These are phyloP conservation scores for Trichopoda pennipes DNA, from an alignment of 2,888 invertebrate genomes.

Conservation along the genomic window DNA sequence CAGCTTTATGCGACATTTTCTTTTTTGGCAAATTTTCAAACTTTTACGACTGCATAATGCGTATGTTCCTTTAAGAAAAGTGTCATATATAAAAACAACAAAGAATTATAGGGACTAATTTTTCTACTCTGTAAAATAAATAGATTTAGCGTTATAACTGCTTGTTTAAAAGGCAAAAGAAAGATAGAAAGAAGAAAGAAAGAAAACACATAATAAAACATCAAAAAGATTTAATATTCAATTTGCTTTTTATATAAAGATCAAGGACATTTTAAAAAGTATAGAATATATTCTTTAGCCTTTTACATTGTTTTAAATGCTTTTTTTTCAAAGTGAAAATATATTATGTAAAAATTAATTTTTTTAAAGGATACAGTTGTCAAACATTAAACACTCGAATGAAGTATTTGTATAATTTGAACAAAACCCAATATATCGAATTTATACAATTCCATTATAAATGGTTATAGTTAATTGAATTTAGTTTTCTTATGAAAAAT, in stretches of 20 bases:
- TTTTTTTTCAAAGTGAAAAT: background rate
- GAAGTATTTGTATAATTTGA: background rate
- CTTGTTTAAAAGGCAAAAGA: constrained; percentile 59
- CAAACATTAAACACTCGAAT: constrained; percentile 6
- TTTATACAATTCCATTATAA: background rate
- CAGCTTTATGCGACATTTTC: constrained; percentile 19
- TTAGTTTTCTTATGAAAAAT: no score
- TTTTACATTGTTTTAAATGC: constrained; percentile 11
- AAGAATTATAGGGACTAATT: background rate
- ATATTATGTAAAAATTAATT: background rate
- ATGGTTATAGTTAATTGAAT: no score
- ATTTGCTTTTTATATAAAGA: constrained; percentile 33
- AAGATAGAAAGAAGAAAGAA: constrained; percentile 32
- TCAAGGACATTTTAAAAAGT: constrained; percentile 51
- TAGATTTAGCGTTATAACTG: constrained; percentile 32
- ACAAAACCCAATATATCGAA: background rate
- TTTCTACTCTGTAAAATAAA: constrained; percentile 12
- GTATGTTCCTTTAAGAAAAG: constrained; percentile 11
- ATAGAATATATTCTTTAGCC: constrained; percentile 34
- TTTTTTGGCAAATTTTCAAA: constrained; percentile 59
- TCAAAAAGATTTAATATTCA: constrained; percentile 39
- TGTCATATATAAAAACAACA: background rate
- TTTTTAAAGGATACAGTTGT: background rate
- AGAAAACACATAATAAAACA: constrained; percentile 52
- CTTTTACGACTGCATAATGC: background rate